Evolutionary conservation across 2,888 invertebrate species (phyloP), one percentile per base, ranked within the genome.

Genomic region (Seira musarum): DNA sequence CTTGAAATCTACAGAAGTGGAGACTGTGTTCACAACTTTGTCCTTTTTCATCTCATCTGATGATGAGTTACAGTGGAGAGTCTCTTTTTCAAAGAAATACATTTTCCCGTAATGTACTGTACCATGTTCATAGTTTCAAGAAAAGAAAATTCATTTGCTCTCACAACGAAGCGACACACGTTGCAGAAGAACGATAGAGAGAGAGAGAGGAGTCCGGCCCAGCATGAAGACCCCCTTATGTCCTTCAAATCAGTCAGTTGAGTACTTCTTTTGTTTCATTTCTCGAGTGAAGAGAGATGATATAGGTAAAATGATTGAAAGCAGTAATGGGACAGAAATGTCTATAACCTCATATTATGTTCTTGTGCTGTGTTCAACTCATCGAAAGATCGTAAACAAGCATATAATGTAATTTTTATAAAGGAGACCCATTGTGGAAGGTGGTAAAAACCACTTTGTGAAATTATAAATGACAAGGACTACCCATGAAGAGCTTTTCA

Each of bases 381-480:
- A 40, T 40, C 40, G 40, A 40, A 40, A 8, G 40, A 40, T 40
- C 40, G 40, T 40, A 40, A 40, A 40, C 40, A 40, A 40, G 6
- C 40, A 21, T 60, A 60, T 19, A 24, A 15, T 64, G 22, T 24
- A 21, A 79, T 73, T 63, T n/a, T 73, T 79, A 72, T 73, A 73
- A 73, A 73, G 68, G 73, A 79, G 64, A n/a, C 40, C 72, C 73
- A 73, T 79, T 79, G 73, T 79, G 40, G 22, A 73, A 79, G 79
- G 79, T 79, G 79, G 79, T 79, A 79, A 79, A 78, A 79, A 79
- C 73, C 79, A 73, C 73, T 79, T 73, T 79, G 69, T 77, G 72
- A 79, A 79, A 79, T 79, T 73, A 79, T 79, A 79, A 79, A 69
- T 79, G 73, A 79, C 79, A 79, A 79, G 73, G 79, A 79, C 79